These are phyloP conservation scores for Lasioglossum figueresi DNA, from an alignment of 2,888 invertebrate species.

Conservation along the genomic window DNA sequence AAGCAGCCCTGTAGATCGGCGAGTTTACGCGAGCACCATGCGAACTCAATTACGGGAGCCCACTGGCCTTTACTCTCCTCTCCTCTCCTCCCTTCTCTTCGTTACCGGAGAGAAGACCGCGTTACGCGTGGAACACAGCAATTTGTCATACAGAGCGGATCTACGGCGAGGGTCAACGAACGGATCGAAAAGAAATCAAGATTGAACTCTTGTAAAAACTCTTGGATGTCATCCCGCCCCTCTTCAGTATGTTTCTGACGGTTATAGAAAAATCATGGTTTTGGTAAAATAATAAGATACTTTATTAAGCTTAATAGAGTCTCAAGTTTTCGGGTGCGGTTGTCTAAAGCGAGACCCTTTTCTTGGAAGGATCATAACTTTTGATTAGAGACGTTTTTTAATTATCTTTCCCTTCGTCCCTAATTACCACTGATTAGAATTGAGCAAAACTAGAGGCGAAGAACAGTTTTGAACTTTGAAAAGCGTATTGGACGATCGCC, in stretches of 20 bases:
- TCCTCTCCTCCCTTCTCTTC: background rate
- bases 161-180: background rate
- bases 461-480: background rate
- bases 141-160: slow-evolving; percentile 8
- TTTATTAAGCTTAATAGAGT: too few species aligned
- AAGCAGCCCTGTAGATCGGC: slow-evolving; percentile 48
- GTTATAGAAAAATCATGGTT: background rate
- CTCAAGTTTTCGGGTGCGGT: too few species aligned
- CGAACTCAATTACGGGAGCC: slow-evolving; percentile 46
- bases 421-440: too few species aligned
- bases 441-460: too few species aligned
- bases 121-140: background rate
- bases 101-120: background rate
- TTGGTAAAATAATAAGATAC: too few species aligned
- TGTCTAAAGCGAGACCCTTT: too few species aligned
- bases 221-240: background rate
- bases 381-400: too few species aligned
- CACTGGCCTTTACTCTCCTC: background rate
- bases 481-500: background rate
- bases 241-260: background rate
- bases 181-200: background rate
- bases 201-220: background rate
- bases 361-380: too few species aligned
- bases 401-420: too few species aligned
- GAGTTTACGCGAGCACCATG: slow-evolving; percentile 17